Evolutionary conservation across 2,888 invertebrate genomes (phyloP), one percentile per base, ranked within the genome.

Genomic region (Spodoptera exigua): DNA sequence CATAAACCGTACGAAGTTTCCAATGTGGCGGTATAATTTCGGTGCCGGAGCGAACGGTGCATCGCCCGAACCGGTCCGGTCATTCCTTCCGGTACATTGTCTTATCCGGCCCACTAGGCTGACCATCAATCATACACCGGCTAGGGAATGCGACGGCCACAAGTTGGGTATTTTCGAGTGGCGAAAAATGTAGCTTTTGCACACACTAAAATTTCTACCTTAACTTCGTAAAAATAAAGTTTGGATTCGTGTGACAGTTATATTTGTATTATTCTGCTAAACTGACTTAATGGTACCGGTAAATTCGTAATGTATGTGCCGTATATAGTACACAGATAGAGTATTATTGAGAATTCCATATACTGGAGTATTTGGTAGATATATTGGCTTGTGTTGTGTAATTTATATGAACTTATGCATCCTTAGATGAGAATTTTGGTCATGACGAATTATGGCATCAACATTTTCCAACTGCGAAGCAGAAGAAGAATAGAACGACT

Each of bases 81-180:
- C 83, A 80, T 85, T 86, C 80, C 82, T 89, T 89, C 88, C 89
- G 87, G 87, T 79, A 85, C 87, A 89, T 90, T 89, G 91, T 91
- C 89, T 90, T 87, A 87, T 87, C 88, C 90, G 86, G 84, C 61
- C 80, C 78, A 77, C 76, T 74, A 78, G 77, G 73, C 68, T 76
- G 76, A 77, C 73, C 81, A 88, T 90, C 89, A 83, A 85, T 86
- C 85, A 85, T 85, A 75, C 56, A 53, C 67, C 65, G 79, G 72
- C 63, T 62, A 63, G 63, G 66, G 75, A 76, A 69, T 68, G 69
- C 61, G 75, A 71, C 71, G 71, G 70, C 74, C 61, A 74, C 71
- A 72, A 57, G 70, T 53, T 66, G 45, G 57, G 69, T 64, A 76
- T 79, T 70, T 78, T 74, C 70, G 69, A 69, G 69, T 65, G 64